Evolutionary conservation across 2,797 vertebrate species (phyloP).

Genomic region (Coreius guichenoti): DNA sequence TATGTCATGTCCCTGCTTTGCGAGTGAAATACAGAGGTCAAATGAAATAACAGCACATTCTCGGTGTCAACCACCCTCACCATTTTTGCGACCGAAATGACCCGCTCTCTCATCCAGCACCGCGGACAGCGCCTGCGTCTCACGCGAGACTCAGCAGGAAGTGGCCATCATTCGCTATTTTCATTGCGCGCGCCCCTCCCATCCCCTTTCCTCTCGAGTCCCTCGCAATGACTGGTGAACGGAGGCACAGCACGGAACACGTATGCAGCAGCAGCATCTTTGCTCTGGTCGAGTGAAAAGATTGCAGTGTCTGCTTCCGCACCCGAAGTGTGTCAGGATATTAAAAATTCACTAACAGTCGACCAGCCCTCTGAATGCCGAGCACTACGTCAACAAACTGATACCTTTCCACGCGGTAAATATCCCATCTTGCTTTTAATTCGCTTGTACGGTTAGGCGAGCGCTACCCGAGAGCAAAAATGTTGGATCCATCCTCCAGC

Average conservation of each 20-base stretch:
- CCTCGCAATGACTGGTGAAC: conserved; percentile 85
- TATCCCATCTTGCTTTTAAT: conserved; percentile 30
- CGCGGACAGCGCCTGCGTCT: conserved; percentile 56
- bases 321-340: conserved; percentile 35
- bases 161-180: conserved; percentile 73
- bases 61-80: conserved; percentile 10
- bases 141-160: conserved; percentile 69
- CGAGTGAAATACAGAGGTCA: conserved; percentile 10
- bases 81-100: conserved; percentile 40
- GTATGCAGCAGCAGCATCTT: conserved; percentile 80
- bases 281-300: conserved; percentile 83
- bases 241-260: conserved; percentile 79
- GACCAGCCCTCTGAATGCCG: conserved; percentile 31
- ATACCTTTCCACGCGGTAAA: conserved; percentile 23
- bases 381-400: conserved; percentile 21
- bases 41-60: conserved; percentile 18
- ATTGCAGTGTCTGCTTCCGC: conserved; percentile 80
- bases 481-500: conserved; percentile 98
- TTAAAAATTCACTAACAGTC: conserved; percentile 9
- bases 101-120: conserved; percentile 44
- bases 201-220: conserved; percentile 71
- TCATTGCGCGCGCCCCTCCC: conserved; percentile 60
- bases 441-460: conserved; percentile 60
- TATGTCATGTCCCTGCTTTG: neutral
- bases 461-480: conserved; percentile 70